Evolutionary conservation across 1,140 invertebrate species (phyloP), one percentile per base, ranked within the genome.

Genomic region (Euwallacea similis): DNA sequence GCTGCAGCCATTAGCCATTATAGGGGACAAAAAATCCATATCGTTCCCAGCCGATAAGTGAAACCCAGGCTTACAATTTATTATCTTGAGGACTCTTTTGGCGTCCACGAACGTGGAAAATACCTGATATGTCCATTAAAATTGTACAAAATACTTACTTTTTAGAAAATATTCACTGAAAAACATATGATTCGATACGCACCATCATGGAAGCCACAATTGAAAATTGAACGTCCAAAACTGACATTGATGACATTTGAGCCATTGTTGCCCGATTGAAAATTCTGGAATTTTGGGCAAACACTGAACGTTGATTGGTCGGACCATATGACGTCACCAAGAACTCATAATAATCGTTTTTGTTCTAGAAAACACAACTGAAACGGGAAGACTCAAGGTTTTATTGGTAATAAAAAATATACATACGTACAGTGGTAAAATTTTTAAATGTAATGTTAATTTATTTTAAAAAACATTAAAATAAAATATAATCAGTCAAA

Each of bases 151-250:
- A 44, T 65, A 75, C 73, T 74, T 74, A 75, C 70, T 63, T 65
- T 70, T 66, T 67, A 62, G 43, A 47, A 70, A 46, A 72, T 74
- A 61, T 72, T 33, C 56, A 54, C 68, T 76, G 68, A 75, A 75
- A 73, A 76, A 76, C 73, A 76, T 77, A 75, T 76, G 68, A 75
- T 77, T 74, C 73, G 66, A 73, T 72, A 67, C 72, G 66, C 74
- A 77, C 76, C 75, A 77, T 76, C 70, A 76, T 76, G 69, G 61
- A 64, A 70, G 69, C 73, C 69, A 73, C 13, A 58, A n/a, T 15
- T 10, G 55, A 50, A 50, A 33, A 33, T 33, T 33, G 21, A 33
- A 58, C 21, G 55, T 58, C 13, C 6, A 16, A 58, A 58, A 10
- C 10, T 16, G 55, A 15, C 55, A 58, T 33, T 58, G 55, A 15